A percentile compares a stretch with the other conserved stretches of the same genome.
Evolutionary conservation across 2,888 invertebrate species (phyloP).

Genomic region (Thymelicus acteon): DNA sequence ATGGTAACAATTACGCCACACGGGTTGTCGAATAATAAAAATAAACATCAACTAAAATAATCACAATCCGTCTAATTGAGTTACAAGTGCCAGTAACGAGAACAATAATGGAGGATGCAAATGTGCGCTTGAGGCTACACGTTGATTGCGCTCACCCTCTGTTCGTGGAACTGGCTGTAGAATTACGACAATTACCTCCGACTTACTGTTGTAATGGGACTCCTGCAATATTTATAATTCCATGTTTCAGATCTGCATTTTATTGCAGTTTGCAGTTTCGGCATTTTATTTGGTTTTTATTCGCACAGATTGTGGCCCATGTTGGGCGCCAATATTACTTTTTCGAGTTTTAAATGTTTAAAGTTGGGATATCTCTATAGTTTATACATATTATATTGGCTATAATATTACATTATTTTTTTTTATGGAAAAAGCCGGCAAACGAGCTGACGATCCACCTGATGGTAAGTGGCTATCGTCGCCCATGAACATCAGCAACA

Average conservation of each 20-base stretch:
- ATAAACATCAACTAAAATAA: neutral
- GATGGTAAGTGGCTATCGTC: too few species aligned
- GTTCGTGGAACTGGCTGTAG: neutral
- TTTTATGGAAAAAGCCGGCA: too few species aligned
- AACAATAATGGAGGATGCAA: neutral
- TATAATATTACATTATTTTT: too few species aligned
- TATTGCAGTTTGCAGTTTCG: neutral
- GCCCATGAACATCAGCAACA: too few species aligned
- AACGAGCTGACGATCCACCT: too few species aligned
- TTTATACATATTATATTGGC: too few species aligned
- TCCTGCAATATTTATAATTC: conserved; percentile 2
- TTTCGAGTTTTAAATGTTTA: too few species aligned
- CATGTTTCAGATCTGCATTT: conserved; percentile 4
- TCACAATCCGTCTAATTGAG: neutral
- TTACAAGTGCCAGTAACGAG: neutral
- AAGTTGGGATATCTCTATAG: too few species aligned
- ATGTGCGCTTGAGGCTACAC: conserved; percentile 5
- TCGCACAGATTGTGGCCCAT: neutral
- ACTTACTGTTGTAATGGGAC: conserved; percentile 2
- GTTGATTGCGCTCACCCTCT: conserved; percentile 4
- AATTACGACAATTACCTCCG: conserved; percentile 1
- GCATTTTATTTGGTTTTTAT: neutral
- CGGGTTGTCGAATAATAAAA: too few species aligned
- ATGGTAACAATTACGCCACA: too few species aligned
- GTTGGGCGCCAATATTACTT: neutral